Evolutionary conservation across 2,888 invertebrate species (phyloP).

Genomic region (Plebejus melissa): DNA sequence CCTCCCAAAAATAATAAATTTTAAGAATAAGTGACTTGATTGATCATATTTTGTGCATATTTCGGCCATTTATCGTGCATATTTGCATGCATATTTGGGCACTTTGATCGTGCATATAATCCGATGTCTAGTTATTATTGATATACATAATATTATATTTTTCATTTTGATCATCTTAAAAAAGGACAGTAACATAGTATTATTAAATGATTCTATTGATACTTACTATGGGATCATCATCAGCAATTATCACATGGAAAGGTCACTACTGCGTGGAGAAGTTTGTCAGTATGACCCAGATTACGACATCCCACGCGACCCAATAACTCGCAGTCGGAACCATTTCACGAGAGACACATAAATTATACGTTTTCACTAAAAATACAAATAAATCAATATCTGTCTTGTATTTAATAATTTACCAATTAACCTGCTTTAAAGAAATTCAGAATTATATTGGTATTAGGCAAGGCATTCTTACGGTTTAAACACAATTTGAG

Average conservation of each 20-base stretch:
- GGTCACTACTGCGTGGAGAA: constrained; percentile 17
- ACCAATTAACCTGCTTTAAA: not conserved
- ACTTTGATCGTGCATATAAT: no score
- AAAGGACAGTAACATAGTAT: not conserved
- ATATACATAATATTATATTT: not conserved
- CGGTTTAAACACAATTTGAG: not conserved
- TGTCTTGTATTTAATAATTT: not conserved
- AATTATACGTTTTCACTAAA: constrained; percentile 8
- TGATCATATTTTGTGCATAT: no score
- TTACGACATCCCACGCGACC: constrained; percentile 25
- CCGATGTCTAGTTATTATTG: no score
- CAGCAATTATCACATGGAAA: not conserved
- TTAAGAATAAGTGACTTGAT: no score
- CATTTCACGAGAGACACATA: constrained; percentile 5
- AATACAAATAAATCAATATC: not conserved
- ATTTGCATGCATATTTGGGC: no score
- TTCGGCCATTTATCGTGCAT: no score
- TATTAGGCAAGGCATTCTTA: not conserved
- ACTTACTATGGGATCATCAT: not conserved
- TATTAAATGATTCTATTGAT: not conserved
- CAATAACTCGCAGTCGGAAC: constrained; percentile 7
- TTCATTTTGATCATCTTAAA: not conserved
- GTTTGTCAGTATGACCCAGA: constrained; percentile 19
- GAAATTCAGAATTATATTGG: not conserved
- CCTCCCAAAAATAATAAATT: no score